Conservation (phyloP, 2,113 vertebrate species). For the Trachemys scripta region DNA sequence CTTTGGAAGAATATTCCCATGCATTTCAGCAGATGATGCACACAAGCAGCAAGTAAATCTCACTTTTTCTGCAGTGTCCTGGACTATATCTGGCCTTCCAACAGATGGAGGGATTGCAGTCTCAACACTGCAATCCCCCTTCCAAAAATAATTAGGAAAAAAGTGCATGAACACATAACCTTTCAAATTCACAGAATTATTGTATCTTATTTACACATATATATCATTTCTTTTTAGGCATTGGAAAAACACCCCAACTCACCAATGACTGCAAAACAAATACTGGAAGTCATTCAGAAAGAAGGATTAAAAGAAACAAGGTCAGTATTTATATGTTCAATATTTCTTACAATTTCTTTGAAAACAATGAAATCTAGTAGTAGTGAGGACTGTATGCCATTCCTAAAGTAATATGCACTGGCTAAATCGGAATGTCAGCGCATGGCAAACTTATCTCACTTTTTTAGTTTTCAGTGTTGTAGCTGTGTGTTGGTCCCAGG, state of each 20-base stretch:
- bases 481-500: not conserved
- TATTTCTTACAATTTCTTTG: slow-evolving; percentile 25
- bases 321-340: slow-evolving; percentile 75
- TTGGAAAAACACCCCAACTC: slow-evolving; percentile 89
- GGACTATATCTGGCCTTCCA: slow-evolving; percentile 37
- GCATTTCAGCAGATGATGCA: not conserved
- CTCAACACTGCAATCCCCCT: slow-evolving; percentile 21
- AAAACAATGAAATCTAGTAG: not conserved
- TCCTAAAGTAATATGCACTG: not conserved
- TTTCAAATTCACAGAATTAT: slow-evolving; percentile 21
- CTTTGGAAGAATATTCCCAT: slow-evolving; percentile 46
- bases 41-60: slow-evolving; percentile 49
- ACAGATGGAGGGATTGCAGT: slow-evolving; percentile 22
- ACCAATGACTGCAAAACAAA: slow-evolving; percentile 91
- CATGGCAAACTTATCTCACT: not conserved
- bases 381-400: not conserved
- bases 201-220: slow-evolving; percentile 42
- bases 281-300: slow-evolving; percentile 91
- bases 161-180: slow-evolving; percentile 16
- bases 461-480: not conserved
- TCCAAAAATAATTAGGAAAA: slow-evolving; percentile 43
- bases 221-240: slow-evolving; percentile 82
- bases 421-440: not conserved
- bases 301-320: slow-evolving; percentile 91
- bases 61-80: slow-evolving; percentile 42